Conservation (phyloP, 2,797 vertebrate genomes). For the Sebastes elongatus region DNA sequence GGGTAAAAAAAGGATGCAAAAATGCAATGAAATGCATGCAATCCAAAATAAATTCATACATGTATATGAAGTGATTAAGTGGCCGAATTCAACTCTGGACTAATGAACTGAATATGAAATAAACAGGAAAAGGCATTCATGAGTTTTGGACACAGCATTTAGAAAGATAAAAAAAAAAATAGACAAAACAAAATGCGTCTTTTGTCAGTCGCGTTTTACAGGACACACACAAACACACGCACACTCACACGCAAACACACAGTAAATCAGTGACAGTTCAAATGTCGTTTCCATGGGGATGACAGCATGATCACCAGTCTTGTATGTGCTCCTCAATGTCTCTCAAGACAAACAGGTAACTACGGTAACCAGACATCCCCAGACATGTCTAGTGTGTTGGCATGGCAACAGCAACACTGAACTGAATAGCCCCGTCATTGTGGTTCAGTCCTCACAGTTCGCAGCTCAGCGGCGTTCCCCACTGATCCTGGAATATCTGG, state of each 20-base stretch:
- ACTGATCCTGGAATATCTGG: not conserved
- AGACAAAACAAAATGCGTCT: too few relatives aligned
- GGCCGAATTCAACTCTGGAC: too few relatives aligned
- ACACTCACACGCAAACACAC: not conserved
- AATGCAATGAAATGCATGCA: too few relatives aligned
- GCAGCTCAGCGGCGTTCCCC: not conserved
- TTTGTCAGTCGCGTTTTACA: too few relatives aligned
- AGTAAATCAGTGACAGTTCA: slow-evolving; percentile 18
- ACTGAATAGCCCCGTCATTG: not conserved
- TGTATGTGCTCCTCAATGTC: not conserved
- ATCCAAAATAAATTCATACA: too few relatives aligned
- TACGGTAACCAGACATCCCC: slow-evolving; percentile 29
- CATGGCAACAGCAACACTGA: not conserved
- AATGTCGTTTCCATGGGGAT: slow-evolving; percentile 49
- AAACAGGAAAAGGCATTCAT: too few relatives aligned
- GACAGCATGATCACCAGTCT: slow-evolving; percentile 8
- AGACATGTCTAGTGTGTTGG: not conserved
- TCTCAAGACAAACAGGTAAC: slow-evolving; percentile 31
- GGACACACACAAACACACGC: not conserved
- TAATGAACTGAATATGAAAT: too few relatives aligned
- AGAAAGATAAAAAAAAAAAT: too few relatives aligned
- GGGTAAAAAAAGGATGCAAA: too few relatives aligned
- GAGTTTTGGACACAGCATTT: too few relatives aligned
- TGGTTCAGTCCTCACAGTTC: not conserved
- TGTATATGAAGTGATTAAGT: too few relatives aligned